These are phyloP conservation scores for Helicoverpa assulta DNA, from an alignment of 2,888 invertebrate genomes.

Conservation along the genomic window DNA sequence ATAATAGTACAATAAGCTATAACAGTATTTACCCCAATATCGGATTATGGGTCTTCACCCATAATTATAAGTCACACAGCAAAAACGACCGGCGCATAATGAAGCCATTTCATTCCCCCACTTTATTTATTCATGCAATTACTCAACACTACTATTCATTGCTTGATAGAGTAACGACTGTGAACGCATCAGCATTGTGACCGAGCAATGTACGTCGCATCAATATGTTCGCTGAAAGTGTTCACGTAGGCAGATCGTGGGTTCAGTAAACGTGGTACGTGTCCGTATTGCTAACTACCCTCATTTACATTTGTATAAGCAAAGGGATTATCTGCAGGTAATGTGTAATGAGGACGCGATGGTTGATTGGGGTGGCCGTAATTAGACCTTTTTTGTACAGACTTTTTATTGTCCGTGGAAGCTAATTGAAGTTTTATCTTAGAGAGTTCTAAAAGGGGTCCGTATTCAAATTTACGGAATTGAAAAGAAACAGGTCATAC, in stretches of 20 bases:
- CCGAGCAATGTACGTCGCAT: constrained; percentile 59
- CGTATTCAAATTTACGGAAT: not conserved
- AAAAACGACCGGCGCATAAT: constrained; percentile 59
- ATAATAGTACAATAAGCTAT: not conserved
- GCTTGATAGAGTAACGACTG: not conserved
- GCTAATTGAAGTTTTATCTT: constrained; percentile 30
- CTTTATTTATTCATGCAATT: constrained; percentile 15
- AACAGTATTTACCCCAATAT: not conserved
- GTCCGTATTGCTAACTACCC: constrained; percentile 69
- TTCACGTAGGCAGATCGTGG: constrained; percentile 55
- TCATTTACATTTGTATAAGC: constrained; percentile 72
- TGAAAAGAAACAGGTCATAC: no score
- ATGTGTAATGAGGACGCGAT: constrained; percentile 64
- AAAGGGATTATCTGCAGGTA: constrained; percentile 70
- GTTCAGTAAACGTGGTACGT: constrained; percentile 76
- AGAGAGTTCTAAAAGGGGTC: not conserved
- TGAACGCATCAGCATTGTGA: constrained; percentile 16
- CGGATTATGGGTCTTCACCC: constrained; percentile 9
- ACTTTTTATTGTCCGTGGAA: constrained; percentile 14
- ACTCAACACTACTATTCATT: constrained; percentile 21
- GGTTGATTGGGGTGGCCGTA: constrained; percentile 58
- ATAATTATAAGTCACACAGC: constrained; percentile 30
- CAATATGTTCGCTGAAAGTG: constrained; percentile 56
- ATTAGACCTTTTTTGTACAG: constrained; percentile 45
- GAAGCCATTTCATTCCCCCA: constrained; percentile 53